Conservation (phyloP, 2,113 vertebrate species). For the Barnardius zonarius region DNA sequence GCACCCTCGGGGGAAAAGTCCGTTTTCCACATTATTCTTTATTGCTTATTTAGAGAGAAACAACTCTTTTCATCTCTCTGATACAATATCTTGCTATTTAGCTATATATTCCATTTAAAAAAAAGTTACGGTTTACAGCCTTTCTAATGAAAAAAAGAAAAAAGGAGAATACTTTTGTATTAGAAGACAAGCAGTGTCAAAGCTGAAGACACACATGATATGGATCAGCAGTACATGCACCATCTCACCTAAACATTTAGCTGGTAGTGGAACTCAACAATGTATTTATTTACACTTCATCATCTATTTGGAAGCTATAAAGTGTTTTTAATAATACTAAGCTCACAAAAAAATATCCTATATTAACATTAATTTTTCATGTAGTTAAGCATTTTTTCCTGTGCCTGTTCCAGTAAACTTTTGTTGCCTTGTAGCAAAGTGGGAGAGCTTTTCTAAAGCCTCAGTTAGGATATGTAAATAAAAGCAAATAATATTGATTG, state of each 20-base stretch:
- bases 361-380: fast-evolving
- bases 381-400: background rate
- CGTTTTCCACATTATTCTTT: background rate
- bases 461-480: background rate
- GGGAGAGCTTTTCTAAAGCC: background rate
- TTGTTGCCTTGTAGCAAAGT: background rate
- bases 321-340: background rate
- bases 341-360: fast-evolving
- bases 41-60: background rate
- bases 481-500: background rate
- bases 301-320: background rate
- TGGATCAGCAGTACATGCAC: background rate
- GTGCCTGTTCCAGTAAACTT: background rate
- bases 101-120: fast-evolving
- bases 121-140: fast-evolving
- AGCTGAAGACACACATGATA: background rate
- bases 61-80: fast-evolving
- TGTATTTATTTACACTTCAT: background rate
- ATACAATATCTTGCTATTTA: fast-evolving
- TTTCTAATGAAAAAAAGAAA: background rate
- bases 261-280: background rate
- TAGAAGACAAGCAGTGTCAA: too few relatives aligned
- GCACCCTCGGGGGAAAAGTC: background rate
- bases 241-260: too few relatives aligned
- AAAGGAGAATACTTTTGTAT: fast-evolving